These are phyloP conservation scores for Patiria miniata DNA, from an alignment of 35 echinoderm and acorn worm genomes.

Conservation along the genomic window DNA sequence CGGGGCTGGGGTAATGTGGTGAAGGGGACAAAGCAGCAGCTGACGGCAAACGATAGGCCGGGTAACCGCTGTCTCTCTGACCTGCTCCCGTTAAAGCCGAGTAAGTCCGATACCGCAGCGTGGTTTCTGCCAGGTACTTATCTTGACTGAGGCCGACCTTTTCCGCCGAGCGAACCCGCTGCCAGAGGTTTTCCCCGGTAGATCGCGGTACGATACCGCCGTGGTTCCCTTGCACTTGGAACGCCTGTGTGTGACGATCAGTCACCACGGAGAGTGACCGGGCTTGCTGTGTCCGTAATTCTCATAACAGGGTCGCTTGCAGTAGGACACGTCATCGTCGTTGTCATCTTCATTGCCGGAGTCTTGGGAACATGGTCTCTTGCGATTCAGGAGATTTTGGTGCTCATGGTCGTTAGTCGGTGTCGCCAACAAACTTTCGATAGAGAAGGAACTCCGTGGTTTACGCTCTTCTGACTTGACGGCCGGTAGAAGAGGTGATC, in stretches of 20 bases:
- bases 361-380: background rate
- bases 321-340: background rate
- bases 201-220: background rate
- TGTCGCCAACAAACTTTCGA: constrained; percentile 3
- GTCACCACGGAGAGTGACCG: background rate
- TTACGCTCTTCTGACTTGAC: constrained; percentile 9
- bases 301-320: background rate
- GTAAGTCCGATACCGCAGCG: background rate
- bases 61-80: background rate
- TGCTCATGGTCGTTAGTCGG: background rate
- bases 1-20: background rate
- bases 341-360: background rate
- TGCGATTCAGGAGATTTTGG: background rate
- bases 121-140: constrained; percentile 5
- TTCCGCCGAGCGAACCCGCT: constrained; percentile 11
- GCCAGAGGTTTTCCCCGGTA: background rate
- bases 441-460: background rate
- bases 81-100: background rate
- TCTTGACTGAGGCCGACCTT: background rate
- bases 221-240: background rate
- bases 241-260: background rate
- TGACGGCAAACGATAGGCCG: background rate
- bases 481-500: background rate
- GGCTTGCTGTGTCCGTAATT: background rate
- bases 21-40: background rate